Conservation (phyloP, 2,113 vertebrate species). For the Hemiprocne comata region DNA sequence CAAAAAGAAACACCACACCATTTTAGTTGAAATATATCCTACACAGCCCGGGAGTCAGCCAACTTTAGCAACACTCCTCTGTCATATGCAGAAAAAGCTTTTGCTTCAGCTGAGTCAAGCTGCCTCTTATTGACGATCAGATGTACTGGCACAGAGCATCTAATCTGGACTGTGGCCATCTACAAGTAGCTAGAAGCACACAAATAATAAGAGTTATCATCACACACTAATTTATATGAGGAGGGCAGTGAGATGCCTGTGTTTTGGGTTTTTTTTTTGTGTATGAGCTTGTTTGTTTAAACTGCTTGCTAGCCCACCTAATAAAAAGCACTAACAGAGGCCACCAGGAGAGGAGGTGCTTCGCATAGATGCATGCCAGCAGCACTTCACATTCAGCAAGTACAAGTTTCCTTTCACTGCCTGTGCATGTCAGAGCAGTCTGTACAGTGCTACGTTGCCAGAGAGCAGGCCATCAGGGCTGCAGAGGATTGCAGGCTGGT, state of each 20-base stretch:
- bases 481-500: not conserved
- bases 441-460: not conserved
- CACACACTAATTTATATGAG: not conserved
- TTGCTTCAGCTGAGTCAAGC: constrained; percentile 48
- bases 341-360: not conserved
- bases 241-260: not conserved
- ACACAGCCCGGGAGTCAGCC: not conserved
- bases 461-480: not conserved
- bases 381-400: not conserved
- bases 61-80: constrained; percentile 39
- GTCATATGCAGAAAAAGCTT: constrained; percentile 38
- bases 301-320: not conserved
- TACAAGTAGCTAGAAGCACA: constrained; percentile 25
- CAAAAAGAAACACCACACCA: not conserved
- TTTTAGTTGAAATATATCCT: constrained; percentile 1
- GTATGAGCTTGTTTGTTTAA: not conserved
- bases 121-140: constrained; percentile 49
- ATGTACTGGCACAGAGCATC: constrained; percentile 36
- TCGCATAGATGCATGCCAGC: not conserved
- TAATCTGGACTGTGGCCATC: constrained; percentile 32
- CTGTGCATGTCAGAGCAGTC: not conserved
- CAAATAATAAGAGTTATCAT: not conserved
- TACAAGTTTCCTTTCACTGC: not conserved
- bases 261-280: too few relatives aligned
- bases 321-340: not conserved